These are phyloP conservation scores for Hippocampus guttulatus DNA, from an alignment of 2,113 vertebrate genomes.

Conservation along the genomic window DNA sequence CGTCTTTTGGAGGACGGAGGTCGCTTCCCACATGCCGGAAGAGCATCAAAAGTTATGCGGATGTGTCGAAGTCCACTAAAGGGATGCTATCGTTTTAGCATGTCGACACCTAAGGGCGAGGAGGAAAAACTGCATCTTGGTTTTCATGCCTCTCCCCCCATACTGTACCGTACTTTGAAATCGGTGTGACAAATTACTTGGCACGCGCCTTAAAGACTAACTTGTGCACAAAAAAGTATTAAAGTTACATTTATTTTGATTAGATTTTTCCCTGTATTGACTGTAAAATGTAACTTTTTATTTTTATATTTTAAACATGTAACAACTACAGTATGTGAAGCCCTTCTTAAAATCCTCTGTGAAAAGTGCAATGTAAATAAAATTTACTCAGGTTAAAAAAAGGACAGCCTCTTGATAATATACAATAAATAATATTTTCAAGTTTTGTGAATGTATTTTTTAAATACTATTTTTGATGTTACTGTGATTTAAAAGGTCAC, in stretches of 20 bases:
- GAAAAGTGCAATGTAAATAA: no score
- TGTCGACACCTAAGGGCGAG: slow-evolving; percentile 48
- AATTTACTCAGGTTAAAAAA: background rate
- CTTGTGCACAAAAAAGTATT: background rate
- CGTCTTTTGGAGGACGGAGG: background rate
- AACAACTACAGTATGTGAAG: background rate
- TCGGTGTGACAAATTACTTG: background rate
- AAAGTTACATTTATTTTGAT: background rate
- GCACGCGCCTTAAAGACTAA: background rate
- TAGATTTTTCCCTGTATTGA: no score
- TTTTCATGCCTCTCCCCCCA: background rate
- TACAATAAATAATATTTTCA: no score
- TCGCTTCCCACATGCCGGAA: slow-evolving; percentile 36
- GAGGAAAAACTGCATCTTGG: slow-evolving; percentile 28
- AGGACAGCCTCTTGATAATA: no score
- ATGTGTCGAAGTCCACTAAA: slow-evolving; percentile 51
- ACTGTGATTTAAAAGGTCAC: no score
- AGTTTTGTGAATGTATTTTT: no score
- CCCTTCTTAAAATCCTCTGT: no score
- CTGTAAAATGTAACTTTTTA: background rate
- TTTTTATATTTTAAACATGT: background rate
- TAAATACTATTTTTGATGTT: no score
- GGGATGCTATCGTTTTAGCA: background rate
- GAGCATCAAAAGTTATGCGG: slow-evolving; percentile 55
- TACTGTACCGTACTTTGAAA: background rate